Percentiles rank a stretch among this genome's conserved stretches.
These are phyloP conservation scores for Chlorodrepanis virens DNA, from an alignment of 2,113 vertebrate genomes.

Conservation along the genomic window DNA sequence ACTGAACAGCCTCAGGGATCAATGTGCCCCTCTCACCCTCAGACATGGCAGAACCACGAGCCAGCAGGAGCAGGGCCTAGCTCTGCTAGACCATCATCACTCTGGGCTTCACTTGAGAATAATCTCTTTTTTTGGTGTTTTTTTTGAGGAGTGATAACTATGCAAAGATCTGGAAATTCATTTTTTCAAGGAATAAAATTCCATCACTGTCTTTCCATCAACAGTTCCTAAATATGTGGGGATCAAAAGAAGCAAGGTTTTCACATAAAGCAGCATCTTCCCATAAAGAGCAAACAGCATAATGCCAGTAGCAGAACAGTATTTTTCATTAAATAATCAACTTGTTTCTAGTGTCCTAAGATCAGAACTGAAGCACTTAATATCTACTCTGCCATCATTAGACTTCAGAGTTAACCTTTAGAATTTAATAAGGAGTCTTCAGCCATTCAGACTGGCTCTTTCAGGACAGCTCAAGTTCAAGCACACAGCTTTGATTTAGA, in stretches of 20 bases:
- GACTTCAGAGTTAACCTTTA: constrained; percentile 4
- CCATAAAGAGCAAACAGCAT: background rate
- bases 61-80: background rate
- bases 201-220: background rate
- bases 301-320: background rate
- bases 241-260: background rate
- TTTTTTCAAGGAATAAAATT: background rate
- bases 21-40: background rate
- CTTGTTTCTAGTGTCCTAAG: background rate
- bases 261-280: background rate
- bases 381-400: background rate
- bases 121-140: background rate
- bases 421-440: background rate
- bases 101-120: background rate
- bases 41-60: background rate
- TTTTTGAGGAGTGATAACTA: background rate
- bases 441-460: background rate
- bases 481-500: background rate
- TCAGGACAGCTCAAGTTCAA: background rate
- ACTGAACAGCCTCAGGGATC: accelerated
- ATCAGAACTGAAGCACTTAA: background rate
- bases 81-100: background rate
- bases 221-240: background rate
- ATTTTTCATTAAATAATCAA: background rate
- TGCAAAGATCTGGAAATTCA: background rate